Evolutionary conservation across 1,140 invertebrate genomes (phyloP), one percentile per base, ranked within the genome.

Genomic region (Meloidogyne hapla): DNA sequence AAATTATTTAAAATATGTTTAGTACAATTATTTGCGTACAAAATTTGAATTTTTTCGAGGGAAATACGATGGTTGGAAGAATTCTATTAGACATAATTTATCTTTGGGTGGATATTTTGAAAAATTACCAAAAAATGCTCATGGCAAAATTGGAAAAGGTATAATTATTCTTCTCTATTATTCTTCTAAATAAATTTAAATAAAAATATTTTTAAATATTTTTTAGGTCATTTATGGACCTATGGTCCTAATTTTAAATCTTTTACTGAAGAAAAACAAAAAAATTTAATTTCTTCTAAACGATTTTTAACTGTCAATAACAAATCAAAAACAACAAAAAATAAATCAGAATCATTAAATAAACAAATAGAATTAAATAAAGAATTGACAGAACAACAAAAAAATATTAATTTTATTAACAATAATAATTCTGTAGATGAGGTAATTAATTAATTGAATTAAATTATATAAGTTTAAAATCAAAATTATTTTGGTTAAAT

Each of bases 41-140:
- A 28, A 71, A 8, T 95, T 94, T 83, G 91, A 94, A 0, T 98
- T 98, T 88, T 98, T 98, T 88, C 91, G 95, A 1, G 95, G 95
- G 12, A 25, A 56, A 8, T 98, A 98, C 84, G 93, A 94, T 87
- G 96, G 95, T 13, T 99, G 96, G 96, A 98, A 98, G 88, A 99
- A 99, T 87, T 97, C 95, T 0, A 94, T 98, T 10, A 90, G 96
- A 0, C 96, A 98, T 87, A 98, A 98, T 88, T 89, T 98, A 23
- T 94, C 93, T 72, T 88, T 98, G 8, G 98, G 98, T 89, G 94
- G 97, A 87, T 98, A 95, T 86, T 98, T 98, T 87, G 94, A 94
- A 75, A 96, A 96, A 87, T 88, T 96, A 63, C 94, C 94, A 0
- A 95, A 96, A 87, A 94, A 74, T 33, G 10, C 10, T 18, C 28